Evolutionary conservation across 2,888 invertebrate species (phyloP).

Genomic region (Caenorhabditis sp.): DNA sequence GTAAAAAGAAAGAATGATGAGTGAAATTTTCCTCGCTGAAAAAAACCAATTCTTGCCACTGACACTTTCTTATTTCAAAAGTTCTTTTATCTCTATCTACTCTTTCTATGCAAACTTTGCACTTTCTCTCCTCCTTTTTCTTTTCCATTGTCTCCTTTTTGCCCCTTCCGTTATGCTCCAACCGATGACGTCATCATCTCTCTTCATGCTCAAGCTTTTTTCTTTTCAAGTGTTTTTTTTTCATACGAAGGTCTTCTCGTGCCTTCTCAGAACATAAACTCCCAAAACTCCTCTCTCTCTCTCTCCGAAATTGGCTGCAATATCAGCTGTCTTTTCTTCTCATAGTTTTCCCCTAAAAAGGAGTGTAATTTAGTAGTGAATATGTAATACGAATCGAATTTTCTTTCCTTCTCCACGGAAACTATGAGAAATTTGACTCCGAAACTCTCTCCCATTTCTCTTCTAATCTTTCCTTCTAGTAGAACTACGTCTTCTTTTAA

Average conservation of each 20-base stretch:
- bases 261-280: background rate
- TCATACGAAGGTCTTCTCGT: background rate
- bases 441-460: background rate
- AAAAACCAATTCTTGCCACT: background rate
- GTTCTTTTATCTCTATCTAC: background rate
- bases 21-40: conserved; percentile 6
- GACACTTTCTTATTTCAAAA: conserved; percentile 9
- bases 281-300: background rate
- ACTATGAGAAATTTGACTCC: conserved; percentile 48
- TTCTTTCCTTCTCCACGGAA: conserved; percentile 8
- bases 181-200: conserved; percentile 32
- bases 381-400: conserved; percentile 35
- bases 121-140: conserved; percentile 24
- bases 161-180: conserved; percentile 9
- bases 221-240: conserved; percentile 17
- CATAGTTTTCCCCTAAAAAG: conserved; percentile 19
- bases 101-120: conserved; percentile 19
- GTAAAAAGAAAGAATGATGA: background rate
- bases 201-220: conserved; percentile 3
- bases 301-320: conserved; percentile 28
- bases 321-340: conserved; percentile 37
- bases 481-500: background rate
- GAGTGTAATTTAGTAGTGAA: conserved; percentile 2
- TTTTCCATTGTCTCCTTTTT: conserved; percentile 24
- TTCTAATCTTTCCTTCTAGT: conserved; percentile 18